Base-by-base conservation (phyloP, 2,113 vertebrate species). In the Thryonomys swinderianus region DNA sequence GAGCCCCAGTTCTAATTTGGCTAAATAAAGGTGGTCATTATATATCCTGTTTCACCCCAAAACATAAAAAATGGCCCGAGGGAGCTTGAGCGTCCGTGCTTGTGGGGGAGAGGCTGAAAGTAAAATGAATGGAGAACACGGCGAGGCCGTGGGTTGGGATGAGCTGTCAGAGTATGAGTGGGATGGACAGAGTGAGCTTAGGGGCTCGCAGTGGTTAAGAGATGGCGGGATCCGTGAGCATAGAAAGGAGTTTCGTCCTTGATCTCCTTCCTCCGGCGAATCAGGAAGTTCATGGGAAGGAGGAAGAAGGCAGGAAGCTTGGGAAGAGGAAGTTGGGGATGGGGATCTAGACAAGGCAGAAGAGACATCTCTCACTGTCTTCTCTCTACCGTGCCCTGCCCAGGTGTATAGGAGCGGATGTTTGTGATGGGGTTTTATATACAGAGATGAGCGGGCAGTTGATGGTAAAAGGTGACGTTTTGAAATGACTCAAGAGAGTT, bases 391-490 rank as follows among this genome's bases (percentile, higher is more conserved):
- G 32, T 90, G 73, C 64, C 73, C 37, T 62, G 80, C 37, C 53
- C 18, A 34, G 66, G 11, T 62, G 7, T n/a, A 82, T 40, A 62
- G 23, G 78, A 83, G 45, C 71, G 7, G 30, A 62, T 8, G 3
- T 42, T 88, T 84, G 11, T 76, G 89, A 27, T 1, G 45, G 82
- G 55, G n/a, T 80, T 90, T 89, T 94, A 73, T 42, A 45, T 17
- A 78, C 8, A 86, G 30, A 80, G 30, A 67, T 61, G 71, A n/a
- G 40, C 18, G 51, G 66, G 21, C 11, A 69, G 55, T 67, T 34
- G 51, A 5, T 88, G 80, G 74, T 76, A 76, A 88, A 85, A 91
- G 48, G 23, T 86, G 94, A 69, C 25, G 80, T 42, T 89, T 90
- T 71, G 71, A 80, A 93, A 37, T 45, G 34, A 57, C 21, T 57